Evolutionary conservation across 2,888 invertebrate genomes (phyloP), one percentile per base, ranked within the genome.

Genomic region (Xylocampa areola): DNA sequence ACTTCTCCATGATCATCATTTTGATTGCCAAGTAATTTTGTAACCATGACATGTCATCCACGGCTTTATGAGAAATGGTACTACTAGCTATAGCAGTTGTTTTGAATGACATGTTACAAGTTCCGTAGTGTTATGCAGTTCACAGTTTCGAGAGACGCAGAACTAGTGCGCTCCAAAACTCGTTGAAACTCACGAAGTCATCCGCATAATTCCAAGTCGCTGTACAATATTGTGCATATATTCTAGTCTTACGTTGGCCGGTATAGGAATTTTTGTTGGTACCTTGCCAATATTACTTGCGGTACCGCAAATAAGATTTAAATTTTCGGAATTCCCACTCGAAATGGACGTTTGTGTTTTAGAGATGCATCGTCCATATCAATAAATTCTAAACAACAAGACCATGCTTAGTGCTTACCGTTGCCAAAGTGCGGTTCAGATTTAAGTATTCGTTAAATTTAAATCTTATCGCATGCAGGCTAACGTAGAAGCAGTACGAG

Each of bases 401-500:
- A 49, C 57, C 50, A 54, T 66, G 60, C 67, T 66, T 60, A 59
- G 69, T 60, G 67, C 64, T 68, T 66, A 47, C 49, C 66, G 66
- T 59, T 68, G 68, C 67, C 69, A 73, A 79, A 75, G 69, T 76
- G 68, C 68, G 66, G 64, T 71, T 63, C 58, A 60, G 68, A 72
- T 77, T 77, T 79, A 75, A 71, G 76, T 80, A 78, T 79, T 85
- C 87, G 88, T 89, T 91, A 86, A 87, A 92, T 92, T 91, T 91
- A 90, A 91, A 91, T 92, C 90, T 93, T 92, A 91, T 89, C 83
- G 93, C 92, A 92, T 94, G 91, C 93, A 94, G 93, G 97, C 97
- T 79, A 97, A 97, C 93, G 96, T 97, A 88, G 97, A 97, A 89
- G 97, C 97, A 81, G 97, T 97, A 61, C 94, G 97, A 79, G 97